Evolutionary conservation across 2,888 invertebrate genomes (phyloP), one percentile per base, ranked within the genome.

Genomic region (Stenodera caucasica): DNA sequence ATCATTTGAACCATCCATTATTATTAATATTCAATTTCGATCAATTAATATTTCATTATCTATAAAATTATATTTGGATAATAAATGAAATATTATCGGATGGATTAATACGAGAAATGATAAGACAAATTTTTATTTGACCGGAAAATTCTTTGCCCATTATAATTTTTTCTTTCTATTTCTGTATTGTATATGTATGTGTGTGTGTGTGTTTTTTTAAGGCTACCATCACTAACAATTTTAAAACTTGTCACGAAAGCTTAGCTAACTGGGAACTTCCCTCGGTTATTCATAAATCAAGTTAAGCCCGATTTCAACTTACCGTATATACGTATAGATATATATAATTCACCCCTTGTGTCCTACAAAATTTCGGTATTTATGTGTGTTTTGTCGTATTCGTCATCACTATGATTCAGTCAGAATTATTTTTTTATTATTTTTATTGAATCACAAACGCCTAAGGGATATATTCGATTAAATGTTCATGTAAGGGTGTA

Each of bases 261-360:
- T 63, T 63, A 63, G 45, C 60, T 63, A 63, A 63, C 55, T 60
- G 60, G 53, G 60, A 53, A 58, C 60, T 49, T 55, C 60, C 60
- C 60, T 64, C 61, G 55, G 51, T 57, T 66, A 61, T 66, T 64
- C 64, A 71, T 71, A 71, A 71, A 71, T 71, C 71, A 71, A 69
- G 65, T 68, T 71, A 71, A 71, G 67, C 69, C 68, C 64, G 67
- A 71, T 70, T 68, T 67, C 70, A 70, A 62, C 68, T 69, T 69
- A 64, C 63, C 45, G 12, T 45, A 18, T 45, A 45, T 18, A 18
- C 21, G 18, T 18, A 18, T 18, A 3, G 11, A 8, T 40, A 18
- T 18, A 21, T 45, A 45, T 12, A 45, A 45, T 23, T 45, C 21
- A 23, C 45, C 45, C 40, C 45, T 45, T 5, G 21, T 45, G 11